These are phyloP conservation scores for Diaphora mendica DNA, from an alignment of 2,888 invertebrate genomes.

Conservation along the genomic window DNA sequence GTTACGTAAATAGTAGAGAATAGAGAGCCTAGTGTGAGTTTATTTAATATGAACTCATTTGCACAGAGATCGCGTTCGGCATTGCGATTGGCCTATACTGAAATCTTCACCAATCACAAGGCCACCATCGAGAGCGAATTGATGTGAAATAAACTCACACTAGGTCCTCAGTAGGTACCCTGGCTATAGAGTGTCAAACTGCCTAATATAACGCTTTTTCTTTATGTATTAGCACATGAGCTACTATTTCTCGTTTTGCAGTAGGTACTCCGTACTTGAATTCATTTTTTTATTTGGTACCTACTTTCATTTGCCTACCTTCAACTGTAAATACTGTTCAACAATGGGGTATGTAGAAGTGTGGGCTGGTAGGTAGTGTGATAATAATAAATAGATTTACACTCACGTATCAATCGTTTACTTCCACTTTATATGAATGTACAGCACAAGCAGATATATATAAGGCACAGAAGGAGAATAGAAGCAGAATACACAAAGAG, in stretches of 20 bases:
- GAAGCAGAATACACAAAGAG: too few species aligned
- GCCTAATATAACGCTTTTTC: conserved; percentile 9
- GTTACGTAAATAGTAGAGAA: conserved; percentile 44
- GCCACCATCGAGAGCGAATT: background rate
- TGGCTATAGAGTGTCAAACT: background rate
- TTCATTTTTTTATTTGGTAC: background rate
- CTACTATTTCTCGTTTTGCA: background rate
- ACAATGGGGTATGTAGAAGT: too few species aligned
- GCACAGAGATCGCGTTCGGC: background rate
- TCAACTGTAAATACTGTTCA: background rate
- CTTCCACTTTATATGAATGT: too few species aligned
- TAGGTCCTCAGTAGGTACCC: background rate
- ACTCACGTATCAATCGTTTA: too few species aligned
- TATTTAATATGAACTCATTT: too few species aligned
- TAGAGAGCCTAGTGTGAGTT: background rate
- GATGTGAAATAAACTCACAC: background rate
- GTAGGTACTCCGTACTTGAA: background rate
- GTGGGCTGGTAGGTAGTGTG: too few species aligned
- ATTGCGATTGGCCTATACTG: background rate
- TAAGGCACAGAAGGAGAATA: too few species aligned
- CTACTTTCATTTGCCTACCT: background rate
- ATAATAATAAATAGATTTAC: too few species aligned
- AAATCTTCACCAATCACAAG: background rate
- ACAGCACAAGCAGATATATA: too few species aligned
- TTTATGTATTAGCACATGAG: background rate